Percentiles rank a stretch among this genome's conserved stretches.
Evolutionary conservation across 2,888 invertebrate species (phyloP).

Genomic region (Drosophila yooni): DNA sequence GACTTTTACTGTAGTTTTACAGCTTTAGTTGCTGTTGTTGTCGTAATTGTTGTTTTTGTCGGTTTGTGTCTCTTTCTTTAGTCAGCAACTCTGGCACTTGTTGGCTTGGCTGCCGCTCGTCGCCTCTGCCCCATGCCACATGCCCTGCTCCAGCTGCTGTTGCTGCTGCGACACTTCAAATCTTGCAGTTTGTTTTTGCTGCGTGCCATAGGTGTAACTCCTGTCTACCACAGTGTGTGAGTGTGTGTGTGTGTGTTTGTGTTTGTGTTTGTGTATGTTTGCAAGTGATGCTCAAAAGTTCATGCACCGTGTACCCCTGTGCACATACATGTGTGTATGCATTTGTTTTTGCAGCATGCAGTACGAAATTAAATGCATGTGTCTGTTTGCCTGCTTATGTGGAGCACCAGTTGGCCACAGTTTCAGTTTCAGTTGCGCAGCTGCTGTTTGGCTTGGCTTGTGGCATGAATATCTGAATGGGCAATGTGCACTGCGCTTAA

Average conservation of each 20-base stretch:
- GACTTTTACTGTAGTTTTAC: constrained; percentile 51
- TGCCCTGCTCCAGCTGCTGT: constrained; percentile 30
- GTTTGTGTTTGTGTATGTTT: constrained; percentile 44
- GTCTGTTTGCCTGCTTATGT: constrained; percentile 41
- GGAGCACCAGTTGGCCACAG: constrained; percentile 52
- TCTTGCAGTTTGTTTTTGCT: constrained; percentile 71
- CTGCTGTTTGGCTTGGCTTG: constrained; percentile 30
- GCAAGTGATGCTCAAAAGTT: constrained; percentile 82
- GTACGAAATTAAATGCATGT: constrained; percentile 41
- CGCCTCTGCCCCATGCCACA: constrained; percentile 25
- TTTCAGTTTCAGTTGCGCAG: constrained; percentile 36
- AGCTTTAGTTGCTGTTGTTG: constrained; percentile 31
- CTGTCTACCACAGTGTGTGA: constrained; percentile 17
- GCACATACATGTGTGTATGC: constrained; percentile 15
- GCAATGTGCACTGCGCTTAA: constrained; percentile 70
- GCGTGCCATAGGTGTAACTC: constrained; percentile 53
- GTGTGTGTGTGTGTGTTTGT: constrained; percentile 27
- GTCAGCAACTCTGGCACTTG: constrained; percentile 69
- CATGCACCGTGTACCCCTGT: constrained; percentile 75
- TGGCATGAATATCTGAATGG: constrained; percentile 71
- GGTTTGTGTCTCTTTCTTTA: constrained; percentile 51
- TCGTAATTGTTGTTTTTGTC: constrained; percentile 45
- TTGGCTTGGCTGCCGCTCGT: constrained; percentile 53
- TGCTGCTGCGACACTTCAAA: constrained; percentile 66
- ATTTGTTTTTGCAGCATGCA: constrained; percentile 12